phyloP scores from a whole-genome alignment of 2,113 vertebrate species.

The Epinephelus cyanopodus region DNA sequence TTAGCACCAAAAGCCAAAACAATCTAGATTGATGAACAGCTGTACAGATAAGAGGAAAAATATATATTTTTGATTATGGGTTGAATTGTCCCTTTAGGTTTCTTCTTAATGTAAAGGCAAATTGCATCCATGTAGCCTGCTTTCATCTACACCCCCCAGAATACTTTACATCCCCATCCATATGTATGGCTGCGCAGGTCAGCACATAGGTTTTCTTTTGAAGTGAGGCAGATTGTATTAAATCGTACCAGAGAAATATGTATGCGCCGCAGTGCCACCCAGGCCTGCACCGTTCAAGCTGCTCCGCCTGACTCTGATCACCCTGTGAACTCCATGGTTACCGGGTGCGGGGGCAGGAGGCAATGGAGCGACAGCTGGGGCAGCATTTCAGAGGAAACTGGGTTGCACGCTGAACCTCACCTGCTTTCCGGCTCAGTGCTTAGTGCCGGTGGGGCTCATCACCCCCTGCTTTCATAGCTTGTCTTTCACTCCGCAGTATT shows the following conservation, averaged over 20 bases:
- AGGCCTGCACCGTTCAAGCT: slow-evolving; percentile 7
- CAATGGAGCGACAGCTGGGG: slow-evolving; percentile 37
- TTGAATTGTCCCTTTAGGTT: neutral
- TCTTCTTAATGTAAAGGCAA: slow-evolving; percentile 21
- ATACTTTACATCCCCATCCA: slow-evolving; percentile 49
- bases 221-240: slow-evolving; percentile 34
- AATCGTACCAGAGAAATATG: slow-evolving; percentile 31
- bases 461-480: slow-evolving; percentile 36
- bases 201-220: slow-evolving; percentile 51
- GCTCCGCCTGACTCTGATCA: slow-evolving; percentile 36
- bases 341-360: slow-evolving; percentile 23
- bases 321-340: slow-evolving; percentile 51
- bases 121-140: slow-evolving; percentile 14
- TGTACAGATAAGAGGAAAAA: no score
- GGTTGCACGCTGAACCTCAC: slow-evolving; percentile 55
- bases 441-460: slow-evolving; percentile 35
- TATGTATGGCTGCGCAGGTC: slow-evolving; percentile 51
- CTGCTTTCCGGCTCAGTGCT: slow-evolving; percentile 51
- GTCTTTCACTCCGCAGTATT: slow-evolving; percentile 26
- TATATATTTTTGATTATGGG: no score
- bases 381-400: slow-evolving; percentile 49
- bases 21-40: no score
- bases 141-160: slow-evolving; percentile 47
- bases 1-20: no score
- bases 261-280: slow-evolving; percentile 12